These are phyloP conservation scores for Centruroides vittatus DNA, from an alignment of 1,140 invertebrate species.

Conservation along the genomic window DNA sequence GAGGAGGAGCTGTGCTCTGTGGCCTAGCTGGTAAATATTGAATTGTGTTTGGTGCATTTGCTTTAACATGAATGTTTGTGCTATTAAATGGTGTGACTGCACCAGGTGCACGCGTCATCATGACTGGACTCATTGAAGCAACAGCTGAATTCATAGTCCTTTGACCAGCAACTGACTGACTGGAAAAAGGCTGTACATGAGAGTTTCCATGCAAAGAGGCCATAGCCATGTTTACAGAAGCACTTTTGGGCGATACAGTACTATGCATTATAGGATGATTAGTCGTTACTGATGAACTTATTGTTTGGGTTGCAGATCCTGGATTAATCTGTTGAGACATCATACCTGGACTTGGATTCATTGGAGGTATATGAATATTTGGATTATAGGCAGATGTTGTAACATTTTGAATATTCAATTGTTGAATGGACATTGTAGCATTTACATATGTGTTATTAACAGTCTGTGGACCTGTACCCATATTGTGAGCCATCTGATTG, in stretches of 20 bases:
- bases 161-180: slow-evolving; percentile 14
- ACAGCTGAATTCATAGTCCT: slow-evolving; percentile 19
- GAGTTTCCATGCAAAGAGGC: slow-evolving; percentile 15
- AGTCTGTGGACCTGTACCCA: slow-evolving; percentile 29
- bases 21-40: slow-evolving; percentile 85
- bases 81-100: slow-evolving; percentile 9
- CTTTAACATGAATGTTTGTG: slow-evolving; percentile 55
- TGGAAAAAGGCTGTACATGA: slow-evolving; percentile 17
- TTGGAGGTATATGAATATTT: slow-evolving; percentile 8
- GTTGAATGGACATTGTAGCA: slow-evolving; percentile 37
- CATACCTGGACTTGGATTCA: slow-evolving; percentile 11
- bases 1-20: slow-evolving; percentile 20
- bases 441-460: slow-evolving; percentile 39
- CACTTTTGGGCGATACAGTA: slow-evolving; percentile 15
- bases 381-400: slow-evolving; percentile 20
- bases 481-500: slow-evolving; percentile 23
- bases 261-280: slow-evolving; percentile 20
- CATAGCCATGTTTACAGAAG: slow-evolving; percentile 9
- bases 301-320: slow-evolving; percentile 15
- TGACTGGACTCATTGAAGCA: slow-evolving; percentile 19
- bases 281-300: slow-evolving; percentile 17
- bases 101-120: slow-evolving; percentile 15
- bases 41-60: slow-evolving; percentile 92
- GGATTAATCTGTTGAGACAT: slow-evolving; percentile 7
- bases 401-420: slow-evolving; percentile 38